These are phyloP conservation scores for Petrolisthes manimaculis DNA, from an alignment of 2,888 invertebrate genomes.

Conservation along the genomic window DNA sequence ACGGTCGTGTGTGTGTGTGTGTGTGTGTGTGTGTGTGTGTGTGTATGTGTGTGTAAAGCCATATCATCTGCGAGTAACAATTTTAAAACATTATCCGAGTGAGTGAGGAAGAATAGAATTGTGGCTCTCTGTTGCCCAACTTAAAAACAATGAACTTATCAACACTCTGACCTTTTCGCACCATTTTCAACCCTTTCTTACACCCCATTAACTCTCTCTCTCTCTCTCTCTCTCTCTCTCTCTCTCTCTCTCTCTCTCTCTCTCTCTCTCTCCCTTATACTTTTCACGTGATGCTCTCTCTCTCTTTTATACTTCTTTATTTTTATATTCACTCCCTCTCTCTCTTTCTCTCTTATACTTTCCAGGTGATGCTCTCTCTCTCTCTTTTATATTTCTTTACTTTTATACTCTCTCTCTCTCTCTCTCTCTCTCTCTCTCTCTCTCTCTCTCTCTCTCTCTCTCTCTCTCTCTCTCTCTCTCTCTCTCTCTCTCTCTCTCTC, in stretches of 20 bases:
- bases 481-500: neutral
- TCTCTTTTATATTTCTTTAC: neutral
- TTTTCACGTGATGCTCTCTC: neutral
- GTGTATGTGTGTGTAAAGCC: neutral
- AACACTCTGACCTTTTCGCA: too few species aligned
- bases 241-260: neutral
- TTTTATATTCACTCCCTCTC: neutral
- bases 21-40: neutral
- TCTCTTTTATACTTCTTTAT: neutral
- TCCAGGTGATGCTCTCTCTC: neutral
- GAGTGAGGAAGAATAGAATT: too few species aligned
- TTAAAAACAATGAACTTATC: too few species aligned
- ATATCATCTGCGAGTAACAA: neutral
- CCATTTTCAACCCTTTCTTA: too few species aligned
- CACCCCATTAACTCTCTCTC: neutral
- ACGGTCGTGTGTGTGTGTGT: neutral
- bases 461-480: slow-evolving; percentile 10
- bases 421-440: slow-evolving; percentile 22
- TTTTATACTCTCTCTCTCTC: slow-evolving; percentile 15
- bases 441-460: slow-evolving; percentile 22
- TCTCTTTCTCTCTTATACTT: neutral
- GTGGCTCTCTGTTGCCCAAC: too few species aligned
- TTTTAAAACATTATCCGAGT: too few species aligned
- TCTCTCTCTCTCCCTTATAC: neutral
- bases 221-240: neutral